A percentile compares a stretch with the other conserved stretches of the same genome.
These are phyloP conservation scores for Antechinus stuartii DNA, from an alignment of 2,113 vertebrate genomes.

Conservation along the genomic window DNA sequence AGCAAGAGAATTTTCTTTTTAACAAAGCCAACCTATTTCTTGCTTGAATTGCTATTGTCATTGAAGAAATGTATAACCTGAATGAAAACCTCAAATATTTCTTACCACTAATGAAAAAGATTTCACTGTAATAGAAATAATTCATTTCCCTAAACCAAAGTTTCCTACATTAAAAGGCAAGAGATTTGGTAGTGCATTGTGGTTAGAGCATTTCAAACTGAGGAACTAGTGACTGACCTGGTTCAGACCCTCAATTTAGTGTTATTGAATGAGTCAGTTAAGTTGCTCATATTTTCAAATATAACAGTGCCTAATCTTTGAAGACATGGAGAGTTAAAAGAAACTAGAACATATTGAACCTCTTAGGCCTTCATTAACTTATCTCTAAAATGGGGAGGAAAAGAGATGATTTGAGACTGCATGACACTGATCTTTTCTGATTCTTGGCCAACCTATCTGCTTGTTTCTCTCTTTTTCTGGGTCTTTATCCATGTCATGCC, in stretches of 20 bases:
- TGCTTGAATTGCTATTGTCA: not conserved
- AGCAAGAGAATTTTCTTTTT: constrained; percentile 38
- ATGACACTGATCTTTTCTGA: not conserved
- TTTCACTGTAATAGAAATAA: not conserved
- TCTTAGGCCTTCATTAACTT: not conserved
- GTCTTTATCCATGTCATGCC: not conserved
- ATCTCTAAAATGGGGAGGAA: not conserved
- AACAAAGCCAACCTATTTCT: not conserved
- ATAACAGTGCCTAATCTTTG: not conserved
- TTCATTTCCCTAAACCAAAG: not conserved
- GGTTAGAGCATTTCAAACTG: not conserved
- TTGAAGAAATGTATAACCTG: constrained; percentile 38
- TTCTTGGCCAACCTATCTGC: not conserved
- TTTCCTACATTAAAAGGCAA: constrained; percentile 3
- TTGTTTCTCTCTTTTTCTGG: not conserved
- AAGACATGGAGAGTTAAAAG: not conserved
- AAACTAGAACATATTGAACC: not conserved
- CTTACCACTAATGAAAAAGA: not conserved
- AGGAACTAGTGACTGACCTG: constrained; percentile 21
- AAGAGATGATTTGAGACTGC: not conserved
- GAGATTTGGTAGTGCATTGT: not conserved
- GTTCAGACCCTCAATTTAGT: not conserved
- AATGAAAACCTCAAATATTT: constrained; percentile 1
- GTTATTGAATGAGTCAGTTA: not conserved
- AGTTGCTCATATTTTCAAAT: not conserved